Evolutionary conservation across 2,113 vertebrate species (phyloP).

Genomic region (Mungos mungo): DNA sequence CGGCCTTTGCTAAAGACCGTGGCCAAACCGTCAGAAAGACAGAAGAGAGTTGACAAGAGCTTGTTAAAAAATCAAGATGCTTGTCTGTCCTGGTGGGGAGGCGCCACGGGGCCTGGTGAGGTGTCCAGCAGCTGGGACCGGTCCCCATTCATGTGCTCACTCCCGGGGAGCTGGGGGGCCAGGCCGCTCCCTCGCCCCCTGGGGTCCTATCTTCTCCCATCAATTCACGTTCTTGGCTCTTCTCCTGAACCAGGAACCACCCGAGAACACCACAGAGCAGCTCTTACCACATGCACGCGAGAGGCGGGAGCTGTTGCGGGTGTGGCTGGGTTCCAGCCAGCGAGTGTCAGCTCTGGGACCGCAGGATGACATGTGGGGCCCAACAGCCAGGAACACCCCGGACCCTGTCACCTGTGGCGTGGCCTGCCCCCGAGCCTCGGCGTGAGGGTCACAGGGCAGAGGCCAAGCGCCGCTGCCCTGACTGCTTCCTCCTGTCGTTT

Average conservation of each 20-base stretch:
- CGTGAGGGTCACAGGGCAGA: no score
- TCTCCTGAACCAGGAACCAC: neutral
- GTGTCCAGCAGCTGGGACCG: accelerated
- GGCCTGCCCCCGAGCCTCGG: accelerated
- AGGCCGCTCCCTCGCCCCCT: accelerated
- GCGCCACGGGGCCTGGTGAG: accelerated
- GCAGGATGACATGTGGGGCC: accelerated
- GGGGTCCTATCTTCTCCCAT: neutral
- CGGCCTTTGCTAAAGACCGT: neutral
- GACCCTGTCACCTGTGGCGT: accelerated
- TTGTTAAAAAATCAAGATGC: neutral
- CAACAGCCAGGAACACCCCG: accelerated
- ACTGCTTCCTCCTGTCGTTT: neutral
- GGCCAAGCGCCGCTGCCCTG: accelerated
- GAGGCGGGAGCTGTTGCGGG: no score
- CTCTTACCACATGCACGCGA: accelerated
- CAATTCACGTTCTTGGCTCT: neutral
- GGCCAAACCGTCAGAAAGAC: neutral
- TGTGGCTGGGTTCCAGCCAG: accelerated
- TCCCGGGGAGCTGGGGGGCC: neutral
- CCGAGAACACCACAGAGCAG: accelerated
- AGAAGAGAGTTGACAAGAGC: neutral
- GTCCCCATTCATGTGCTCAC: accelerated
- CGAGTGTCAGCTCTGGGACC: accelerated
- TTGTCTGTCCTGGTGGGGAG: no score